Percentiles rank a stretch among this genome's conserved stretches.
Evolutionary conservation across 2,888 invertebrate genomes (phyloP).

Genomic region (Lycaena phlaeas): DNA sequence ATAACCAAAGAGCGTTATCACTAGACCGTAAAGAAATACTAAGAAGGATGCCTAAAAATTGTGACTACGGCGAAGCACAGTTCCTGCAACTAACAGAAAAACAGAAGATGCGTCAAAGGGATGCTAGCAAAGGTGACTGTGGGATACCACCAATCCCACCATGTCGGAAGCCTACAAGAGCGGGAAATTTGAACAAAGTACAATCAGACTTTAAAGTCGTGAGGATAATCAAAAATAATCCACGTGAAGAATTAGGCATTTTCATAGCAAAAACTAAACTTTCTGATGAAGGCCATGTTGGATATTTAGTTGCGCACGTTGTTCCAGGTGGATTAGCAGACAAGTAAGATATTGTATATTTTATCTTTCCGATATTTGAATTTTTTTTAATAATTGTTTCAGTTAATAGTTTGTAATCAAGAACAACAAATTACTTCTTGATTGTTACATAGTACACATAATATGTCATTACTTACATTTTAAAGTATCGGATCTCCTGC

Average conservation of each 20-base stretch:
- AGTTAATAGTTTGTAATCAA: background rate
- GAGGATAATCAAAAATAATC: conserved; percentile 68
- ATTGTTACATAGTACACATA: too few relatives aligned
- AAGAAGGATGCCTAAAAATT: conserved; percentile 58
- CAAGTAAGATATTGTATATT: conserved; percentile 55
- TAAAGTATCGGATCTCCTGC: too few relatives aligned
- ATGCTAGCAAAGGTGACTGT: conserved; percentile 44
- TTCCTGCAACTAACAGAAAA: conserved; percentile 63
- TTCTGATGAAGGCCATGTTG: conserved; percentile 73
- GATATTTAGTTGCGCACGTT: conserved; percentile 80
- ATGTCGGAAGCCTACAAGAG: conserved; percentile 47
- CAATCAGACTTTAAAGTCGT: conserved; percentile 63
- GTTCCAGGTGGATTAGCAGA: conserved; percentile 80
- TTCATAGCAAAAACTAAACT: conserved; percentile 79
- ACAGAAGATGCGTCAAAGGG: conserved; percentile 63
- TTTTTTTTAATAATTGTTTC: background rate
- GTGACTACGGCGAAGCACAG: conserved; percentile 53
- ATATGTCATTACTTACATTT: too few relatives aligned
- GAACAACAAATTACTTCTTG: too few relatives aligned
- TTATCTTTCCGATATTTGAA: conserved; percentile 5
- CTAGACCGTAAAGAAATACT: conserved; percentile 70
- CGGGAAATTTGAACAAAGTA: conserved; percentile 37
- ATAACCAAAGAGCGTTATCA: conserved; percentile 67
- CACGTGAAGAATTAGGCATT: conserved; percentile 79
- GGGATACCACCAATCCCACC: conserved; percentile 68